These are phyloP conservation scores for Holocentrus rufus DNA, from an alignment of 2,797 vertebrate species.

Conservation along the genomic window DNA sequence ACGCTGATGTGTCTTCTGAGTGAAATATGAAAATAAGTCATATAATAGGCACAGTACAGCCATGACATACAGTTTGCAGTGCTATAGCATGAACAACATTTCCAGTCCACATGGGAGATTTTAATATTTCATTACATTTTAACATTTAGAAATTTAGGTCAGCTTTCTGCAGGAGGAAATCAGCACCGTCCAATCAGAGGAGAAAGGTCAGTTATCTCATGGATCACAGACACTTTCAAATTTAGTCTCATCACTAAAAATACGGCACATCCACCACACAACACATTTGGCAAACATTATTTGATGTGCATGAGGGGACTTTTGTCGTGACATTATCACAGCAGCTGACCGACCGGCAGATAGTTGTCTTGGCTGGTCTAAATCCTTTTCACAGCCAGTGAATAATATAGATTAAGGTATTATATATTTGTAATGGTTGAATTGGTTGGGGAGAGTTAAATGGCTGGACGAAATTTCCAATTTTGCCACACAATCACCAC, in stretches of 20 bases:
- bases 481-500: slow-evolving; percentile 72
- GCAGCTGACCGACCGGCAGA: slow-evolving; percentile 58
- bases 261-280: slow-evolving; percentile 61
- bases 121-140: slow-evolving; percentile 50
- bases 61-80: background rate
- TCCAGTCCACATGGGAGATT: slow-evolving; percentile 22
- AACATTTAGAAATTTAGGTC: slow-evolving; percentile 55
- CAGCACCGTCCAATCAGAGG: slow-evolving; percentile 55
- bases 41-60: background rate
- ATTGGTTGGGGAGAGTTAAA: slow-evolving; percentile 63
- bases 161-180: slow-evolving; percentile 48
- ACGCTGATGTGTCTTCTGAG: background rate
- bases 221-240: slow-evolving; percentile 72
- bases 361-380: slow-evolving; percentile 63
- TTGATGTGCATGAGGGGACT: slow-evolving; percentile 29
- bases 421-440: slow-evolving; percentile 68
- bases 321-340: slow-evolving; percentile 52
- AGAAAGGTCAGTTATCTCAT: slow-evolving; percentile 78
- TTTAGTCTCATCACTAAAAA: slow-evolving; percentile 74
- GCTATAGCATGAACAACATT: slow-evolving; percentile 3
- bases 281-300: slow-evolving; percentile 54
- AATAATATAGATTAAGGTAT: slow-evolving; percentile 62
- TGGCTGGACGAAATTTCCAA: slow-evolving; percentile 75
- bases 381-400: slow-evolving; percentile 50
- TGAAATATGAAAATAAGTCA: background rate